Evolutionary conservation across 2,113 vertebrate genomes (phyloP), one percentile per base, ranked within the genome.

Genomic region (Oxyruncus cristatus): DNA sequence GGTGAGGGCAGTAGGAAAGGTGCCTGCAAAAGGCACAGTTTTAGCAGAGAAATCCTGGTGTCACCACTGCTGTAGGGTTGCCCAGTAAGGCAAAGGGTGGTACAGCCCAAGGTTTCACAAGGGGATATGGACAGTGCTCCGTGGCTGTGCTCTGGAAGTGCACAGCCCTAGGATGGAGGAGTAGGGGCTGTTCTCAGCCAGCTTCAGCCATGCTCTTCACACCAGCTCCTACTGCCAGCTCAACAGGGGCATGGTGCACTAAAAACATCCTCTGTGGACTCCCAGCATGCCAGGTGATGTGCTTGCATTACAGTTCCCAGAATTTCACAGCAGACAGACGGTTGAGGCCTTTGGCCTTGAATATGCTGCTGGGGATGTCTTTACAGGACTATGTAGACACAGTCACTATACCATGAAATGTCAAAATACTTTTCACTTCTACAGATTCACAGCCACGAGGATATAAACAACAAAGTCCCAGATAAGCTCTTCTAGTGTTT

Each of bases 371-470:
- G 42, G 70, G 52, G 23, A 50, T 55, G 46, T 71, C 63, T 87
- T 77, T 82, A 21, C 21, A 66, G 37, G 24, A 33, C 79, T 68
- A 1, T 2, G 10, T 4, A 81, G 72, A 21, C 59, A 73, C 26
- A 8, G 1, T 10, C 76, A 33, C n/a, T 27, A 53, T 27, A 53
- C n/a, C 27, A 16, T 27, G 50, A 92, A 84, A 89, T 30, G 52
- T 87, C 77, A 92, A 77, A 91, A 71, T 11, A 26, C 26, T 88
- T 93, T 92, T 78, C 47, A 39, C 23, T 86, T 74, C 47, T 35
- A 33, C 52, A 74, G 14, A 70, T 42, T 80, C 55, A 63, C 49
- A 83, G 49, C 18, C 78, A 85, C 50, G 76, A 88, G 42, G 77
- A 74, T 92, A 91, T 89, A 73, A 91, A 89, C 16, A 91, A 18